These are phyloP conservation scores for Temnopleurus reevesii DNA, from an alignment of 53 echinoderm and acorn worm genomes.

Conservation along the genomic window DNA sequence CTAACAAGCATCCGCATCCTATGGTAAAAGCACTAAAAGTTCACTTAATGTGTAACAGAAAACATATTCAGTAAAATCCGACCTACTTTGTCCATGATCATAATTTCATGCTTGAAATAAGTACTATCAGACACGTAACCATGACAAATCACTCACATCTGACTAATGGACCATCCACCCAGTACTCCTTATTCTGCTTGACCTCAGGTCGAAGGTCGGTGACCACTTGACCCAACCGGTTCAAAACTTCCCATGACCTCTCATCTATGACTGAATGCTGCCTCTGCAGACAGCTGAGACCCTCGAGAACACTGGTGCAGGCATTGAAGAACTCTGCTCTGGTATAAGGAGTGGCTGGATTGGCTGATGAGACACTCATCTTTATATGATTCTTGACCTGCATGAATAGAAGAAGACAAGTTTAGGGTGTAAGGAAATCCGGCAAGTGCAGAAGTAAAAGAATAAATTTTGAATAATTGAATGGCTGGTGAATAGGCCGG, in stretches of 20 bases:
- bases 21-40: too few relatives aligned
- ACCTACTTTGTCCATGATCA: too few relatives aligned
- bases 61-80: too few relatives aligned
- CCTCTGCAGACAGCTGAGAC: conserved; percentile 78
- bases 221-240: conserved; percentile 76
- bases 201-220: conserved; percentile 74
- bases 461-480: too few relatives aligned
- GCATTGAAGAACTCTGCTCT: conserved; percentile 87
- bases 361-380: conserved; percentile 85
- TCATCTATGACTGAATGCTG: conserved; percentile 85
- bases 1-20: too few relatives aligned
- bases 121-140: neutral
- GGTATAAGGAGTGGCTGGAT: conserved; percentile 92
- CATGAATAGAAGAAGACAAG: too few relatives aligned
- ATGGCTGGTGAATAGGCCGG: too few relatives aligned
- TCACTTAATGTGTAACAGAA: too few relatives aligned
- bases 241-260: conserved; percentile 64
- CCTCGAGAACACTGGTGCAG: conserved; percentile 95
- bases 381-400: neutral
- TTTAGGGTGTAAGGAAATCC: too few relatives aligned
- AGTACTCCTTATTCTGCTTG: conserved; percentile 83
- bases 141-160: conserved; percentile 79
- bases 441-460: too few relatives aligned
- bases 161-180: conserved; percentile 94
- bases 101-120: too few relatives aligned